phyloP scores from a whole-genome alignment of 1,140 invertebrate species.

The Pachyrhynchus sulphureomaculatus region DNA sequence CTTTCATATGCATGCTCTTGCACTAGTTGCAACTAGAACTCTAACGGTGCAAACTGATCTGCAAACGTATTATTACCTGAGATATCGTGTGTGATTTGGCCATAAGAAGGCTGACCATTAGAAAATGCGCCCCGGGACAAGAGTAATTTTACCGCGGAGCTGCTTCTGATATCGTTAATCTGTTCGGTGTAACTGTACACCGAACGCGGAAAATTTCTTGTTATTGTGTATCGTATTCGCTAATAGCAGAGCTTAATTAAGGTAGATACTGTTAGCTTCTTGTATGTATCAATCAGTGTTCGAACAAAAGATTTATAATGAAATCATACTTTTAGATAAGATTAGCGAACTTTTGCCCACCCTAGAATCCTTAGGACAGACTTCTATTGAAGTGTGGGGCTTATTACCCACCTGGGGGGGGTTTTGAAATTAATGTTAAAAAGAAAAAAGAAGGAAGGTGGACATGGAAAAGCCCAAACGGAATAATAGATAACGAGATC shows the following conservation, averaged over 20 bases:
- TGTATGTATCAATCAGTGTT: not conserved
- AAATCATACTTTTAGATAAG: no score
- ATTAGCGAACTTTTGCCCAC: no score
- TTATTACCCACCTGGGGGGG: no score
- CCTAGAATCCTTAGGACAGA: no score
- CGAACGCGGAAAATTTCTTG: conserved; percentile 14
- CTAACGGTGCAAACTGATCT: conserved; percentile 23
- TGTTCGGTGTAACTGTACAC: conserved; percentile 19
- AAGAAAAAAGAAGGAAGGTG: no score
- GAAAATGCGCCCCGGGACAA: conserved; percentile 21
- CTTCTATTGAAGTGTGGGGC: no score
- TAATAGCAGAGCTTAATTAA: conserved; percentile 21
- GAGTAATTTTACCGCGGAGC: conserved; percentile 4
- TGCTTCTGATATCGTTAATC: conserved; percentile 27
- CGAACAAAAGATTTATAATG: no score
- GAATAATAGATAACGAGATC: no score
- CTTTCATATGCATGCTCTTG: conserved; percentile 7
- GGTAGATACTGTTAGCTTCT: conserved; percentile 16
- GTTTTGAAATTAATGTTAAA: no score
- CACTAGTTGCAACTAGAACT: conserved; percentile 18
- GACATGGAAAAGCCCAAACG: no score
- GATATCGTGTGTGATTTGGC: conserved; percentile 29
- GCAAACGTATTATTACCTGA: conserved; percentile 21
- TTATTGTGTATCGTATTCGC: conserved; percentile 19
- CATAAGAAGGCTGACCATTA: conserved; percentile 23